Evolutionary conservation across 2,113 vertebrate species (phyloP).

Genomic region (Scomber japonicus): DNA sequence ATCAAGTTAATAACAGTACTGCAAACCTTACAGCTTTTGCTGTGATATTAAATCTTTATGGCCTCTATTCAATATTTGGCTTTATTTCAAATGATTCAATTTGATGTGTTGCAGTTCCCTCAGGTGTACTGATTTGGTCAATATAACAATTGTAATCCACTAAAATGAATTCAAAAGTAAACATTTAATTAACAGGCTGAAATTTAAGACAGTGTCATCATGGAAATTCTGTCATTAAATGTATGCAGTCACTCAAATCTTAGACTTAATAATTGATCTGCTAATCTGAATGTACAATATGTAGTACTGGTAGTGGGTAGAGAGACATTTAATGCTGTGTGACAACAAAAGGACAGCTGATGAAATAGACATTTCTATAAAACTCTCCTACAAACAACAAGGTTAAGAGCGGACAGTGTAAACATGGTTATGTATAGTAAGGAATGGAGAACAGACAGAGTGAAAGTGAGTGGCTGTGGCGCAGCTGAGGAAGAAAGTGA

Average conservation of each 20-base stretch:
- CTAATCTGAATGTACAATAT: neutral
- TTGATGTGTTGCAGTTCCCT: neutral
- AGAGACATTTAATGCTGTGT: neutral
- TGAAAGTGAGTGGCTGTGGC: slow-evolving; percentile 14
- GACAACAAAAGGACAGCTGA: neutral
- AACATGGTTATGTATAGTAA: neutral
- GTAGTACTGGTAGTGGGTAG: neutral
- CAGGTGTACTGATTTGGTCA: neutral
- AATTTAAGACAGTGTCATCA: neutral
- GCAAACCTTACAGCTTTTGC: neutral
- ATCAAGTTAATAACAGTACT: neutral
- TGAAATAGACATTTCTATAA: neutral
- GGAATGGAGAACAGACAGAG: neutral
- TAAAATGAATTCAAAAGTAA: neutral
- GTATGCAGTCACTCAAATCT: neutral
- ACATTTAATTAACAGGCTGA: neutral
- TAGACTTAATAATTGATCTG: neutral
- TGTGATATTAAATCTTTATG: neutral
- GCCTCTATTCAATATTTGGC: slow-evolving; percentile 3
- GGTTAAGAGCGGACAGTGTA: neutral
- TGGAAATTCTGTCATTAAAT: neutral
- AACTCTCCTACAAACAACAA: neutral
- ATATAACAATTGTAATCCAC: neutral
- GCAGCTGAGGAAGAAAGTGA: slow-evolving; percentile 26
- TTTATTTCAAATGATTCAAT: neutral